Base-by-base conservation (phyloP, 2,113 vertebrate species). In the Polypterus bichir region DNA sequence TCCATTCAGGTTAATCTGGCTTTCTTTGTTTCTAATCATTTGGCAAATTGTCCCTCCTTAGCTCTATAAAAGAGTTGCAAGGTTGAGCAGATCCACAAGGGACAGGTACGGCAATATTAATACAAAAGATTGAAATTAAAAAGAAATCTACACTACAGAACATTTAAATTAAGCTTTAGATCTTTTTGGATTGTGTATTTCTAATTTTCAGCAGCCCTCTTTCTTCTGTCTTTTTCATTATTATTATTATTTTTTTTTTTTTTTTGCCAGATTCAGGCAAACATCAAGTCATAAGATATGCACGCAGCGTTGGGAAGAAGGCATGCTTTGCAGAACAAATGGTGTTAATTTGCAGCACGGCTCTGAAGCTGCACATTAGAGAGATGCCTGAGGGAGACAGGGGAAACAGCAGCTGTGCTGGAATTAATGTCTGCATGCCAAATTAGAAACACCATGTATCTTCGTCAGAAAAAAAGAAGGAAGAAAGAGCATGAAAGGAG, bases 261-360 rank as follows among this genome's bases (percentile, higher is more conserved):
- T 72, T 66, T 68, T 69, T 71, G 58, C 72, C 73, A 75, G 77
- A 72, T 81, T 79, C 69, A 77, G 77, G 81, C 77, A 76, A 82
- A 80, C 75, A 78, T 3, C 5, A 69, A 68, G 74, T 78, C 79
- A 81, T 89, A 85, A 89, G 86, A 88, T 86, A 83, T 83, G 86
- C 82, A 69, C 80, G 86, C 78, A 82, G 81, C 81, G 81, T 83
- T 81, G 83, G 83, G 83, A 85, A 89, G 81, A 85, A 87, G 86
- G 81, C 88, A 88, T 86, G 85, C 86, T 91, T 88, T 69, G 82
- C 85, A 91, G 88, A 93, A 91, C 91, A 92, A 93, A 93, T 88
- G 88, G 91, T 90, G 90, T 89, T 93, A 89, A 92, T 92, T 87
- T 90, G 87, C 87, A 81, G 89, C 71, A 74, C 77, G 87, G 88